Evolutionary conservation across 2,888 invertebrate species (phyloP).

Genomic region (Norana najaformis): DNA sequence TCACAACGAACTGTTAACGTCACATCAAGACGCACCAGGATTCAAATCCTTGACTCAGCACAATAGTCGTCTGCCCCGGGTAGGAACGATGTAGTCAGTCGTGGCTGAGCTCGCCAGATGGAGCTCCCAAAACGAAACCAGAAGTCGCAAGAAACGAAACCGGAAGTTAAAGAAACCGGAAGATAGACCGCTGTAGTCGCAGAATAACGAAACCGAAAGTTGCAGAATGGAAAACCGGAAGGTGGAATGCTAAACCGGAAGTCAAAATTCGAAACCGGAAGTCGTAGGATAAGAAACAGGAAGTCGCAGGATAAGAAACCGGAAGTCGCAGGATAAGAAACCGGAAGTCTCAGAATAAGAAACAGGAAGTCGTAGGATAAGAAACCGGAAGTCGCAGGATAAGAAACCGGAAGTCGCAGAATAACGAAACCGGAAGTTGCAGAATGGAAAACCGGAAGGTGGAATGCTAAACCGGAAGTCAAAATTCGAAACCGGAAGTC

Average conservation of each 20-base stretch:
- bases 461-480: not conserved
- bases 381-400: not conserved
- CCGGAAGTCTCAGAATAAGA: too few relatives aligned
- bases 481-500: not conserved
- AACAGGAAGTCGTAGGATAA: not conserved
- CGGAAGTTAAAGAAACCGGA: too few relatives aligned
- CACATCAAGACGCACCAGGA: not conserved
- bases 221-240: not conserved
- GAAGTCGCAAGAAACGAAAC: too few relatives aligned
- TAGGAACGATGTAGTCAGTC: not conserved
- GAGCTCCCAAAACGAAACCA: not conserved
- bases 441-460: not conserved
- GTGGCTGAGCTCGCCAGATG: not conserved
- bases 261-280: not conserved
- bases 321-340: too few relatives aligned
- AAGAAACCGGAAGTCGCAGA: not conserved
- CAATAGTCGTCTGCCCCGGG: not conserved
- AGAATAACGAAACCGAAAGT: not conserved
- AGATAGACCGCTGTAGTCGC: not conserved
- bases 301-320: too few relatives aligned
- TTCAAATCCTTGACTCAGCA: not conserved
- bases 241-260: too few relatives aligned
- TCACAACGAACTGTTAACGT: too few relatives aligned
- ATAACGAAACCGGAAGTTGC: not conserved
- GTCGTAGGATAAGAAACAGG: too few relatives aligned